phyloP scores from a whole-genome alignment of 1,140 invertebrate genomes.

The Brachystomella parvula region DNA sequence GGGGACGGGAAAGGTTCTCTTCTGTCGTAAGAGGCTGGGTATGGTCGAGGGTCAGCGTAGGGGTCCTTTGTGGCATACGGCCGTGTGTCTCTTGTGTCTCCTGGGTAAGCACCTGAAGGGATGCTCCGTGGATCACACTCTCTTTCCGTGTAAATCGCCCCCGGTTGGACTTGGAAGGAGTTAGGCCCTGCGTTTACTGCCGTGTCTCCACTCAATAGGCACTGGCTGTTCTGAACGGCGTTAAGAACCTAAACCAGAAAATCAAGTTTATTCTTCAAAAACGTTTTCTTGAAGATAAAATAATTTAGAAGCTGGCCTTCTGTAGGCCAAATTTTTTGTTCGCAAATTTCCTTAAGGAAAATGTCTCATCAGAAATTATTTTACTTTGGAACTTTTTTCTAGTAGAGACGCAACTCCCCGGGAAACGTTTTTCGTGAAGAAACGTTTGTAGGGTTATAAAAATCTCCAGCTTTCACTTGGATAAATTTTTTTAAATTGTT shows the following conservation, averaged over 20 bases:
- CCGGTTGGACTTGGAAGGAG: constrained; percentile 42
- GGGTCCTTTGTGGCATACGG: constrained; percentile 31
- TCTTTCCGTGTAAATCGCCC: constrained; percentile 44
- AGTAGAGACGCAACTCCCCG: too few relatives aligned
- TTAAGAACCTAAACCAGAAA: neutral
- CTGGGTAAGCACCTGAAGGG: constrained; percentile 11
- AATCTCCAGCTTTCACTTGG: too few relatives aligned
- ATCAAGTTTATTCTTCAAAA: neutral
- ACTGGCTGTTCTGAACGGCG: constrained; percentile 38
- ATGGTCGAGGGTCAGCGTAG: constrained; percentile 23
- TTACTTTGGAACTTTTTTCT: too few relatives aligned
- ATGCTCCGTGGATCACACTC: constrained; percentile 40
- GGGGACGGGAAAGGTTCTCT: constrained; percentile 29
- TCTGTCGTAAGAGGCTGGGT: constrained; percentile 23
- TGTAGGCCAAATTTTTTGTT: too few relatives aligned
- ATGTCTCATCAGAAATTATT: too few relatives aligned
- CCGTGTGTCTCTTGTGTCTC: constrained; percentile 13
- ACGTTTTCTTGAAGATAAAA: too few relatives aligned
- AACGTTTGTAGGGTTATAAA: too few relatives aligned
- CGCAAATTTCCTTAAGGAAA: too few relatives aligned
- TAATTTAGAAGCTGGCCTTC: too few relatives aligned
- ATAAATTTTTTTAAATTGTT: too few relatives aligned
- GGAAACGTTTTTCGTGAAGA: too few relatives aligned
- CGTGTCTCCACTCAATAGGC: constrained; percentile 45
- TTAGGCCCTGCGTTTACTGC: constrained; percentile 42